A percentile compares a stretch with the other conserved stretches of the same genome.
Conservation (phyloP, 1,140 invertebrate genomes). For the Riptortus pedestris region DNA sequence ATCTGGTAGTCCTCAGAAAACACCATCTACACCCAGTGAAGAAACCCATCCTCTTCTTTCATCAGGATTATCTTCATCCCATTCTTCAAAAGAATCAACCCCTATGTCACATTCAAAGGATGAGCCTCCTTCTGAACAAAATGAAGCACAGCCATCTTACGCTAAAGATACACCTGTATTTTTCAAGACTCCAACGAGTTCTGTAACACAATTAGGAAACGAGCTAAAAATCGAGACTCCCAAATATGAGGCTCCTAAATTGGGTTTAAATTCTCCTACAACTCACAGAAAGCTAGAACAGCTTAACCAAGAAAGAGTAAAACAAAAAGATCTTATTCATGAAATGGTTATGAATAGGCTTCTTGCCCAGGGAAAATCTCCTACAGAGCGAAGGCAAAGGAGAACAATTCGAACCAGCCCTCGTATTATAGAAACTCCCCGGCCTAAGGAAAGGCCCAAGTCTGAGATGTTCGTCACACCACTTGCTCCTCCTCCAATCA, state of each 20-base stretch:
- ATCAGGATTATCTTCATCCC: not conserved
- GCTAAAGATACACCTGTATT: no score
- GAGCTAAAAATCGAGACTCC: conserved; percentile 4
- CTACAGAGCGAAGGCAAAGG: conserved; percentile 45
- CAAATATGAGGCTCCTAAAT: conserved; percentile 32
- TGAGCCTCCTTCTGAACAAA: conserved; percentile 6
- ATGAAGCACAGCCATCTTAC: conserved; percentile 7
- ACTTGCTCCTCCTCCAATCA: conserved; percentile 23
- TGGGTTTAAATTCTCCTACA: conserved; percentile 33
- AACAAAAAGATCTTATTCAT: conserved; percentile 59
- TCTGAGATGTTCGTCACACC: conserved; percentile 27
- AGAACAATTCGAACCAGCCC: not conserved
- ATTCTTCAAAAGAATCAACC: conserved; percentile 2
- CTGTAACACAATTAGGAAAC: not conserved
- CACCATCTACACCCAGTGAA: not conserved
- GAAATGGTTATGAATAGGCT: conserved; percentile 69
- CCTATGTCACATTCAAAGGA: not conserved
- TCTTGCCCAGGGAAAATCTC: conserved; percentile 53
- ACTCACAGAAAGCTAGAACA: conserved; percentile 51
- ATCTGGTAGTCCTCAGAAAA: not conserved
- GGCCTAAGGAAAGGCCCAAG: conserved; percentile 27
- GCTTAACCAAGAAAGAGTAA: conserved; percentile 51
- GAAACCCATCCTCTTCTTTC: not conserved
- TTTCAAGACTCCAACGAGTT: no score
- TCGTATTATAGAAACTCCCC: not conserved